phyloP scores from a whole-genome alignment of 1,140 invertebrate genomes.

The Medauroidea extradentata region DNA sequence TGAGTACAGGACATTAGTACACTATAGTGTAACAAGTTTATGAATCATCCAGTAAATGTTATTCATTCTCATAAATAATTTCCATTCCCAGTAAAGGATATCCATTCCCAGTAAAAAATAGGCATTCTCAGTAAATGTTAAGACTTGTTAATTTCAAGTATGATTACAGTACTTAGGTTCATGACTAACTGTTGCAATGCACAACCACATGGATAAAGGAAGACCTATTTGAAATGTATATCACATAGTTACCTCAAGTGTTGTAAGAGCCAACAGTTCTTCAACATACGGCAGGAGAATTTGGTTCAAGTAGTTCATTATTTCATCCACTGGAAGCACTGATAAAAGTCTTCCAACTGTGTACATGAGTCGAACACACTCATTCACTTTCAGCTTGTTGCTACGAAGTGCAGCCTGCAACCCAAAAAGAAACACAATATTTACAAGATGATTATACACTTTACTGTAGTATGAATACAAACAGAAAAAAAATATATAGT shows the following conservation, averaged over 20 bases:
- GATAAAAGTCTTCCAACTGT: constrained; percentile 71
- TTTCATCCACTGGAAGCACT: constrained; percentile 55
- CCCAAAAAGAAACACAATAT: not conserved
- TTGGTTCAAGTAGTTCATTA: constrained; percentile 63
- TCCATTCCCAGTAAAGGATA: no score
- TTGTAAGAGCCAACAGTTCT: constrained; percentile 53
- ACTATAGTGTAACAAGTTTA: no score
- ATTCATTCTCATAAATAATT: no score
- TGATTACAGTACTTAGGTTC: not conserved
- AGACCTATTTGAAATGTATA: not conserved
- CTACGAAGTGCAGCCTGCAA: constrained; percentile 47
- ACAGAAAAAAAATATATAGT: no score
- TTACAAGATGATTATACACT: no score
- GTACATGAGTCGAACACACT: constrained; percentile 68
- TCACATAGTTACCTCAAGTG: constrained; percentile 1
- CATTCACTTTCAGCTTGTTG: constrained; percentile 54
- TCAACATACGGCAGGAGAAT: constrained; percentile 63
- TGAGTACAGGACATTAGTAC: no score
- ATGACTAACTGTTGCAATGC: not conserved
- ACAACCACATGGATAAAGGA: not conserved
- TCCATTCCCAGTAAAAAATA: no score
- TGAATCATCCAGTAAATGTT: no score
- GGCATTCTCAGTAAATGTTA: no score
- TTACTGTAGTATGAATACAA: no score
- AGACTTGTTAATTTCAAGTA: not conserved